Percentiles rank a stretch among this genome's conserved stretches.
These are phyloP conservation scores for Epinotia demarniana DNA, from an alignment of 2,888 invertebrate genomes.

Conservation along the genomic window DNA sequence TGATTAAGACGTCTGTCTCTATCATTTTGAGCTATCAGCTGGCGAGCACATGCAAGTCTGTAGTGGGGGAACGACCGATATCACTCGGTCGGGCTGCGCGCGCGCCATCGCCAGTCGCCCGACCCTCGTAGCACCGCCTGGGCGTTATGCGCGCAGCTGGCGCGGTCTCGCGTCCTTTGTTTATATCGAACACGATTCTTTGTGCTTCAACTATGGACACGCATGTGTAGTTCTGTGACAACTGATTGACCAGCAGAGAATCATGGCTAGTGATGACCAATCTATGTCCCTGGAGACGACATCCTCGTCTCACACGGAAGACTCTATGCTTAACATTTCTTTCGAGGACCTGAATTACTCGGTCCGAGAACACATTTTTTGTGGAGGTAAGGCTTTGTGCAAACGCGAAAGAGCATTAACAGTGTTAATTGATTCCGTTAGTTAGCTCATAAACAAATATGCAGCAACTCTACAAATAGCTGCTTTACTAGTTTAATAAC, in stretches of 20 bases:
- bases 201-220: conserved; percentile 69
- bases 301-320: conserved; percentile 72
- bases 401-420: conserved; percentile 1
- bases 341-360: conserved; percentile 88
- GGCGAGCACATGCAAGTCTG: conserved; percentile 60
- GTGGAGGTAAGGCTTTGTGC: conserved; percentile 71
- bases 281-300: conserved; percentile 74
- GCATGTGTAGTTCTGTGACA: conserved; percentile 55
- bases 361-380: conserved; percentile 85
- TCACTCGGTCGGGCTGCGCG: conserved; percentile 47
- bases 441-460: conserved; percentile 48
- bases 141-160: conserved; percentile 55
- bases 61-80: conserved; percentile 74
- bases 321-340: conserved; percentile 84
- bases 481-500: conserved; percentile 52
- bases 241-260: conserved; percentile 57
- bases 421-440: conserved; percentile 31
- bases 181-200: conserved; percentile 69
- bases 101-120: conserved; percentile 51
- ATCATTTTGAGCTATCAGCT: conserved; percentile 53
- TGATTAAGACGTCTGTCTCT: not conserved
- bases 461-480: conserved; percentile 38
- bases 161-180: conserved; percentile 65
- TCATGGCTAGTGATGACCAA: conserved; percentile 70
- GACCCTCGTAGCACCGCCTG: conserved; percentile 55